phyloP scores from a whole-genome alignment of 35 echinoderm and acorn worm species.

The Apostichopus japonicus region DNA sequence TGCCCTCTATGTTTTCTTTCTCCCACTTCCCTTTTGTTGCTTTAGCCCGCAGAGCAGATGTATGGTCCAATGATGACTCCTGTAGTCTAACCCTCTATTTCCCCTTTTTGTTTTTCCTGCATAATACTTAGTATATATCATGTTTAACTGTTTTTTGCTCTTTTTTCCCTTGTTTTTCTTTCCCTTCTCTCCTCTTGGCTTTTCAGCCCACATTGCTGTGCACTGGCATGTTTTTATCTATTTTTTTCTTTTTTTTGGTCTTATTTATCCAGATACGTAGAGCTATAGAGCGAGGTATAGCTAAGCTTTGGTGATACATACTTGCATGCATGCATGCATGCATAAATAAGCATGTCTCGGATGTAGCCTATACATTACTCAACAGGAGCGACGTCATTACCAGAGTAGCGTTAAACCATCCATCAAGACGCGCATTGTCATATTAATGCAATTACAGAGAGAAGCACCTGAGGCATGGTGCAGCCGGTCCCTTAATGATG shows the following conservation, averaged over 20 bases:
- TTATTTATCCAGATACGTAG: no score
- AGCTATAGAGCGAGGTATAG: neutral
- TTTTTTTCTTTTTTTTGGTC: neutral
- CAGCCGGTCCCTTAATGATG: neutral
- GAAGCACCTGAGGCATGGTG: conserved; percentile 36
- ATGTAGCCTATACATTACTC: conserved; percentile 9
- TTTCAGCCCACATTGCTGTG: neutral
- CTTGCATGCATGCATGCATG: neutral
- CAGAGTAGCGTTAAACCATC: neutral
- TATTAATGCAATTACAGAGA: conserved; percentile 43
- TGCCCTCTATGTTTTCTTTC: neutral
- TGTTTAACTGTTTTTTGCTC: neutral
- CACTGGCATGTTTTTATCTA: neutral
- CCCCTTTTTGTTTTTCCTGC: neutral
- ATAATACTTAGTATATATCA: neutral
- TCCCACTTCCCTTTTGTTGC: neutral
- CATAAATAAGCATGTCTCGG: neutral
- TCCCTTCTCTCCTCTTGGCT: neutral
- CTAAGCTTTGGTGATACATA: neutral
- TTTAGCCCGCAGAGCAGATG: neutral
- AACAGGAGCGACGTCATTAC: neutral
- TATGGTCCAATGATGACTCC: neutral
- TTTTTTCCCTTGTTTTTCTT: neutral
- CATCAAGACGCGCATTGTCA: conserved; percentile 28
- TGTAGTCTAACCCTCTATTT: neutral